Base-by-base conservation (phyloP, 2,113 vertebrate species). In the Dryoscopus gambensis region DNA sequence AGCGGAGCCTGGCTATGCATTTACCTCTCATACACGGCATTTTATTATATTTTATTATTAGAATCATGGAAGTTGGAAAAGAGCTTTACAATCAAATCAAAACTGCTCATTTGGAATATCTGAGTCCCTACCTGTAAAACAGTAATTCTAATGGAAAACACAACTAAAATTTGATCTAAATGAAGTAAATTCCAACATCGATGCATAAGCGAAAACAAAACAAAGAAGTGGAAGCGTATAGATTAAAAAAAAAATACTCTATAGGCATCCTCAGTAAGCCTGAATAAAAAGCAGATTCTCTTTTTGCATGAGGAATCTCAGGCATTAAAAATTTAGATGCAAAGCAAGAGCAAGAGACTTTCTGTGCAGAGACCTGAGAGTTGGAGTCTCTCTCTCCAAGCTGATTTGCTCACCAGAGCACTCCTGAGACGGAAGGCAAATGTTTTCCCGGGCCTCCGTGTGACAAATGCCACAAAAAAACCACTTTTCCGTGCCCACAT, bases 141-240 rank as follows among this genome's bases (percentile, higher is more conserved):
- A 15, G 22, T 15, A 28, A 52, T 69, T 46, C 46, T 20, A 49
- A 79, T 3, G 40, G 6, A 79, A 90, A 92, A 73, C 27, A 82
- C 19, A 59, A 40, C 25, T 74, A 23, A 50, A 65, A 67, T 50
- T 62, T 77, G 27, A 79, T 25, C 30, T n/a, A 21, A 87, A 55
- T n/a, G 4, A 84, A 79, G 31, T 14, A 33, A 89, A 33, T 68
- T 50, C 19, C 44, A 92, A 70, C 27, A 5, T 0, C 31, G 50
- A 50, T 37, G 42, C 33, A 84, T 46, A 35, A 91, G 83, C 6
- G 5, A 76, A 83, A 77, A 46, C 23, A 42, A 76, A 82, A 33
- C 15, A 60, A 56, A 39, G 21, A 17, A 64, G 27, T 2, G 2
- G 46, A 65, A 50, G 39, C 0, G 0, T 20, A 60, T 1, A 44